phyloP scores from a whole-genome alignment of 2,888 invertebrate species.

The Boloria selene region DNA sequence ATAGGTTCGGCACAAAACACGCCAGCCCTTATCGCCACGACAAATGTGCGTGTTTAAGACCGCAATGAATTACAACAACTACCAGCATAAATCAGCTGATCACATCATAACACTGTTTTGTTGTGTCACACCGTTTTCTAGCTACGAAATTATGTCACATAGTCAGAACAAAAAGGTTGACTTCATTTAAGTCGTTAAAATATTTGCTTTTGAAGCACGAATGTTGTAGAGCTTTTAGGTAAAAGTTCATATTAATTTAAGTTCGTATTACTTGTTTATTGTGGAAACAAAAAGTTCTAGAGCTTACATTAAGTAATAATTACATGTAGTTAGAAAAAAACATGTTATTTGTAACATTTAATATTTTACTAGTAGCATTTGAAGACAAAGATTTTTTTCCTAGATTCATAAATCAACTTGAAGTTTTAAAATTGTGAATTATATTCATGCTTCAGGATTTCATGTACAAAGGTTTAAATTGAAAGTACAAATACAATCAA shows the following conservation, averaged over 20 bases:
- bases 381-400: too few species aligned
- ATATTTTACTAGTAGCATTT: too few species aligned
- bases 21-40: slow-evolving; percentile 49
- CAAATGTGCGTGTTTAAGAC: slow-evolving; percentile 56
- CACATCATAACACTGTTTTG: slow-evolving; percentile 54
- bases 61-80: slow-evolving; percentile 57
- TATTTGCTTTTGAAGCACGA: neutral
- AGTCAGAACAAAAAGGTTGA: slow-evolving; percentile 7
- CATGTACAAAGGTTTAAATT: too few species aligned
- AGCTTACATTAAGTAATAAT: too few species aligned
- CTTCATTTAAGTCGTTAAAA: slow-evolving; percentile 2
- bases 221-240: neutral
- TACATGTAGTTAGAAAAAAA: too few species aligned
- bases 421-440: too few species aligned
- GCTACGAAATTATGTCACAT: slow-evolving; percentile 1
- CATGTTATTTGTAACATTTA: too few species aligned
- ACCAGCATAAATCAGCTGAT: slow-evolving; percentile 59
- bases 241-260: neutral
- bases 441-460: too few species aligned
- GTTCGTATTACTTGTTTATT: neutral
- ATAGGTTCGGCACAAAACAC: slow-evolving; percentile 38
- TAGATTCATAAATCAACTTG: too few species aligned
- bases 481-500: too few species aligned
- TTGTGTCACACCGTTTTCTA: neutral
- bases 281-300: neutral